Conservation (phyloP, 1,140 invertebrate species). For the Orius laevigatus region DNA sequence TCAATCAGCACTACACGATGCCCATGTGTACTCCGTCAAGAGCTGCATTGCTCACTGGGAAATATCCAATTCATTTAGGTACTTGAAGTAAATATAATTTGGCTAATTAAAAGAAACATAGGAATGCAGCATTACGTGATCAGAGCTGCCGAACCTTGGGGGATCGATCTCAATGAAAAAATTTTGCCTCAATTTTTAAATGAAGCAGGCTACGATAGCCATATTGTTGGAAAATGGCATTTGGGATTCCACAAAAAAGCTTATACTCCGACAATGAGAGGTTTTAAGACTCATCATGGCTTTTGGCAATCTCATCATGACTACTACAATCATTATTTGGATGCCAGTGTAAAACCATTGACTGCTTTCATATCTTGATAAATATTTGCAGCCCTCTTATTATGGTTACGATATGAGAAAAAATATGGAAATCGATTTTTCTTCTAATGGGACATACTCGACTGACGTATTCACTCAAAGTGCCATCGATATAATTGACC, state of each 20-base stretch:
- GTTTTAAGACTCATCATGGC: constrained; percentile 62
- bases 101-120: constrained; percentile 4
- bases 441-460: constrained; percentile 28
- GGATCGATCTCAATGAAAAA: constrained; percentile 32
- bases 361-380: neutral
- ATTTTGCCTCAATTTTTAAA: constrained; percentile 36
- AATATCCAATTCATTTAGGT: constrained; percentile 28
- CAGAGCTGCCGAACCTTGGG: constrained; percentile 29
- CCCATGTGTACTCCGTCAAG: constrained; percentile 42
- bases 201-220: constrained; percentile 44
- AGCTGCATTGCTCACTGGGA: constrained; percentile 40
- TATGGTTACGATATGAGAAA: constrained; percentile 16
- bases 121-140: constrained; percentile 32
- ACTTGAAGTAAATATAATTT: constrained; percentile 14
- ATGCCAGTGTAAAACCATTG: neutral
- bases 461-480: constrained; percentile 40
- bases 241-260: constrained; percentile 40
- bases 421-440: constrained; percentile 12
- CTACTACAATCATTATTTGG: constrained; percentile 54
- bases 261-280: constrained; percentile 41
- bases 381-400: constrained; percentile 8
- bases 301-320: constrained; percentile 69
- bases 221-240: constrained; percentile 59
- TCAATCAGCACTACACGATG: constrained; percentile 38
- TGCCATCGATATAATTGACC: constrained; percentile 33